Conservation (phyloP, 2,888 invertebrate genomes). For the Pocota personata region DNA sequence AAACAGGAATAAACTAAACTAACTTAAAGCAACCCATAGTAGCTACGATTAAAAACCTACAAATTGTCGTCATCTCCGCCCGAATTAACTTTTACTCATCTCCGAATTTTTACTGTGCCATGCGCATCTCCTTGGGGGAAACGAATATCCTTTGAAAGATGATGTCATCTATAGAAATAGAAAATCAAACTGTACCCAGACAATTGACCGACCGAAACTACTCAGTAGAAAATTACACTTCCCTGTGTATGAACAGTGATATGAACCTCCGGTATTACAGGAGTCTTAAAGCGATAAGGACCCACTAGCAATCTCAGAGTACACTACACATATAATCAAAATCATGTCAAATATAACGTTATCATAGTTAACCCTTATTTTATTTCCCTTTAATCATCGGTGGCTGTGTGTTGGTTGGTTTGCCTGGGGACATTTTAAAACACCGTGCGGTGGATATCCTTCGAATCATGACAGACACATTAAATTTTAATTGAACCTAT, state of each 20-base stretch:
- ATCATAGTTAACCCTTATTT: slow-evolving; percentile 2
- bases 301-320: background rate
- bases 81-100: background rate
- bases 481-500: slow-evolving; percentile 60
- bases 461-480: slow-evolving; percentile 19
- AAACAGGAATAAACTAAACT: no score
- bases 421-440: background rate
- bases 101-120: background rate
- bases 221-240: background rate
- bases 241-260: background rate
- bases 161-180: slow-evolving; percentile 25
- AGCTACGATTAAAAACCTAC: background rate
- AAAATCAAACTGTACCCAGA: slow-evolving; percentile 3
- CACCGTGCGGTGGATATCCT: background rate
- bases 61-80: background rate
- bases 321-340: background rate
- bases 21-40: background rate
- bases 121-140: slow-evolving; percentile 9
- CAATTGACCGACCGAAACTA: slow-evolving; percentile 1
- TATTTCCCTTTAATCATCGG: background rate
- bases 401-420: background rate
- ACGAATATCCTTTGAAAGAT: background rate
- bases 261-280: background rate
- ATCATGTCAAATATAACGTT: background rate
- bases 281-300: background rate